Base-by-base conservation (phyloP, 2,797 vertebrate species). In the Phyllotis vaccarum region DNA sequence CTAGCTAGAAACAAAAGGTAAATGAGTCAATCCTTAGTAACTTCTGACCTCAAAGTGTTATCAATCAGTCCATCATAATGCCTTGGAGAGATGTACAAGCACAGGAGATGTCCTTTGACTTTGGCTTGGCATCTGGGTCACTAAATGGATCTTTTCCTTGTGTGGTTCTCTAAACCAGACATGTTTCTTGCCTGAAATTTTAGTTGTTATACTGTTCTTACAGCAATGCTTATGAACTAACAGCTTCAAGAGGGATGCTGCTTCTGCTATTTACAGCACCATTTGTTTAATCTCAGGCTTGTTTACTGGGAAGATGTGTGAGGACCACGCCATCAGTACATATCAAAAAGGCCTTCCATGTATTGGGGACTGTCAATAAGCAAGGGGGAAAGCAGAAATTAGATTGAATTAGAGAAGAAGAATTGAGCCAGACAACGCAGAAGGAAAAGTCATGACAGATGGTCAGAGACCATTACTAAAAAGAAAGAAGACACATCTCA, bases 351-450 rank as follows among this genome's bases (percentile, higher is more conserved):
- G 91, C 21, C 19, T 83, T 80, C 22, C 27, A 29, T 78, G 76
- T 72, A 90, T 79, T 72, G 43, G 56, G 27, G 49, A 34, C 2
- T 74, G 4, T 37, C 46, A 96, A 68, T 22, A 94, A 34, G 52
- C 24, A 91, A 95, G 66, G 90, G 82, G 58, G 79, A 68, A 93
- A 91, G 62, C 31, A 91, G 72, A 95, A 96, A 85, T 66, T 83
- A 49, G 79, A 91, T 94, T 95, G 72, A 60, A 86, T 37, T 92
- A 43, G 34, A 46, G 4, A 2, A 68, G 29, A 9, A 72, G n/a
- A 31, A 52, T 96, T 90, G 89, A 49, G 75, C 79, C 70, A 60
- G 86, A 94, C 75, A 62, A 95, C 37, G 64, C 87, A 78, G 22
- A 74, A 64, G 80, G 46, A n/a, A 93, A 66, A 95, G 58, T 93